Evolutionary conservation across 2,113 vertebrate genomes (phyloP), one percentile per base, ranked within the genome.

Genomic region (Strix aluco): DNA sequence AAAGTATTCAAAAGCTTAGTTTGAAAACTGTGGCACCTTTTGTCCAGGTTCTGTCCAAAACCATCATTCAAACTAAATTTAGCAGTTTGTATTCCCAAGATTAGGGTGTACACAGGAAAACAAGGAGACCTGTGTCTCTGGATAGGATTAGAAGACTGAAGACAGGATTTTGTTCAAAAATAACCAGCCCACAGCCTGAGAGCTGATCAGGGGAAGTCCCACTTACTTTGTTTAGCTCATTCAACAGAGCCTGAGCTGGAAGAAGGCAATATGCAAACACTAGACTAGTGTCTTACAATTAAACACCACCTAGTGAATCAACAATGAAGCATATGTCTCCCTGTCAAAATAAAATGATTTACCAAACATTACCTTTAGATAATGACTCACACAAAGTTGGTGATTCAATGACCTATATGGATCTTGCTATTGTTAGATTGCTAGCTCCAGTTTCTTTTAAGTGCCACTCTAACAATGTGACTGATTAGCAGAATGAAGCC

Each of bases 401-500:
- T 82, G 77, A 96, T 96, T 95, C 80, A 89, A n/a, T 92, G 95
- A 95, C 97, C 94, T 90, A 83, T 85, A 87, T 91, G 94, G 36
- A 71, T 88, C 66, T 95, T 66, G 80, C 91, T 96, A 51, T 89
- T 94, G 85, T 94, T 81, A 80, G 91, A 81, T 78, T 94, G 66
- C 80, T 94, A 93, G 80, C 81, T 97, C 90, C 58, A 63, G 34
- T 21, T 93, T 82, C 94, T 94, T 97, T 92, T 90, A 93, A 92
- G 72, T 95, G 80, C 82, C 91, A 69, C 63, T 94, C 85, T 65
- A 93, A 92, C 92, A 94, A 79, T 89, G 57, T 29, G 49, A 73
- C 81, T 96, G 93, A 96, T 97, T 86, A 88, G 84, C 70, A 81
- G 70, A 91, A 83, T 1, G 54, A 87, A 78, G 75, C 27, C 65